Evolutionary conservation across 2,113 vertebrate genomes (phyloP).

Genomic region (Festucalex cinctus): DNA sequence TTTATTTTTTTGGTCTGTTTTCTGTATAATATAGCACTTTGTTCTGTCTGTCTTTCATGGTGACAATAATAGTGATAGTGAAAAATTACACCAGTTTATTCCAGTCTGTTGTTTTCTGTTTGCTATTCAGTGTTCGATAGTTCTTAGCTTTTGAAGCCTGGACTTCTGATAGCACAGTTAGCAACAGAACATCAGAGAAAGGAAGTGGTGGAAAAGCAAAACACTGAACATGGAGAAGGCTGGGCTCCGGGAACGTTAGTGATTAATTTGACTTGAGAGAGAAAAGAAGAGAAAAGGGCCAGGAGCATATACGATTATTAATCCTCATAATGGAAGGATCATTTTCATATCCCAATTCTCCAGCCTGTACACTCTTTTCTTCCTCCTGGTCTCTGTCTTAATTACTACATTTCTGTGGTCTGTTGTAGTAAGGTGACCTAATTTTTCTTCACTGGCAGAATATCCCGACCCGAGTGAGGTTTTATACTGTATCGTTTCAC

Average conservation of each 20-base stretch:
- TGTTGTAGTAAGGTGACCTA: slow-evolving; percentile 33
- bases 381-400: slow-evolving; percentile 15
- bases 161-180: slow-evolving; percentile 70
- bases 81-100: not conserved
- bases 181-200: slow-evolving; percentile 38
- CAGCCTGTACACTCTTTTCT: slow-evolving; percentile 17
- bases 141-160: slow-evolving; percentile 61
- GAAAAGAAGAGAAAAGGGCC: slow-evolving; percentile 44
- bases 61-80: not conserved
- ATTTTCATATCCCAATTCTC: slow-evolving; percentile 60
- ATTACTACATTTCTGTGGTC: slow-evolving; percentile 16
- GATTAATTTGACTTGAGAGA: slow-evolving; percentile 59
- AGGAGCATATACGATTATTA: slow-evolving; percentile 63
- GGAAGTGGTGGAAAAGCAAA: slow-evolving; percentile 32
- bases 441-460: slow-evolving; percentile 43
- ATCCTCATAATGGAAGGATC: slow-evolving; percentile 64
- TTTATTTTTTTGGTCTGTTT: slow-evolving; percentile 9
- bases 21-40: not conserved
- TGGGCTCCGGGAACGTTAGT: slow-evolving; percentile 44
- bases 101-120: not conserved
- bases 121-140: slow-evolving; percentile 32
- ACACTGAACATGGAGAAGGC: slow-evolving; percentile 42
- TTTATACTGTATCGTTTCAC: slow-evolving; percentile 4
- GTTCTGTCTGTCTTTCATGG: not conserved
- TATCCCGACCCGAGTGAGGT: slow-evolving; percentile 8